Percentiles rank a stretch among this genome's conserved stretches.
phyloP scores from a whole-genome alignment of 2,797 vertebrate species.

The Euthynnus affinis region DNA sequence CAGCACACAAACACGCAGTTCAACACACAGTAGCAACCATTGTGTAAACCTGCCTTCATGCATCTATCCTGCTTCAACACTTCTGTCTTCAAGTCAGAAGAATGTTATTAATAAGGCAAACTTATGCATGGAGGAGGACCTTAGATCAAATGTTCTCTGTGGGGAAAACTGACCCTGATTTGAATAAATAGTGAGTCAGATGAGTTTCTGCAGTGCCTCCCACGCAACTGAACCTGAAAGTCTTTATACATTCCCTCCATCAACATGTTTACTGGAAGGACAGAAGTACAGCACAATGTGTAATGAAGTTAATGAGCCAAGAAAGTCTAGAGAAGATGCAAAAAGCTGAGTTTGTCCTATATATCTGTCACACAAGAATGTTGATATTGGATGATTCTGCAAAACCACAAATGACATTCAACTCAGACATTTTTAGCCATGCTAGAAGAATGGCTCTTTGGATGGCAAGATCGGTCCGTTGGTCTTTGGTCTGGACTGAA shows the following conservation, averaged over 20 bases:
- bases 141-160: slow-evolving; percentile 25
- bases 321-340: too few species aligned
- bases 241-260: slow-evolving; percentile 1
- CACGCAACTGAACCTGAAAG: neutral
- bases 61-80: slow-evolving; percentile 44
- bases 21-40: slow-evolving; percentile 55
- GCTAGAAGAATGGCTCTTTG: too few species aligned
- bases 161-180: slow-evolving; percentile 22
- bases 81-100: slow-evolving; percentile 41
- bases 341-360: too few species aligned
- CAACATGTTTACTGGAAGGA: slow-evolving; percentile 9
- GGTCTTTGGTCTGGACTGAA: too few species aligned
- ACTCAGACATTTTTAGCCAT: too few species aligned
- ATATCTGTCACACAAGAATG: too few species aligned
- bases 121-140: slow-evolving; percentile 8
- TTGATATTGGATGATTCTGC: too few species aligned
- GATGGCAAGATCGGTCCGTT: too few species aligned
- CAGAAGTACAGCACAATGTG: neutral
- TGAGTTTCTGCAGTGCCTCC: neutral
- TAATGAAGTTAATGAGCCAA: too few species aligned
- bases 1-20: slow-evolving; percentile 48
- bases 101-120: slow-evolving; percentile 34
- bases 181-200: slow-evolving; percentile 32
- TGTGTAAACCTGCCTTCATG: slow-evolving; percentile 42
- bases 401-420: too few species aligned